These are phyloP conservation scores for Drosophila pseudotalamancana DNA, from an alignment of 2,888 invertebrate species.

Conservation along the genomic window DNA sequence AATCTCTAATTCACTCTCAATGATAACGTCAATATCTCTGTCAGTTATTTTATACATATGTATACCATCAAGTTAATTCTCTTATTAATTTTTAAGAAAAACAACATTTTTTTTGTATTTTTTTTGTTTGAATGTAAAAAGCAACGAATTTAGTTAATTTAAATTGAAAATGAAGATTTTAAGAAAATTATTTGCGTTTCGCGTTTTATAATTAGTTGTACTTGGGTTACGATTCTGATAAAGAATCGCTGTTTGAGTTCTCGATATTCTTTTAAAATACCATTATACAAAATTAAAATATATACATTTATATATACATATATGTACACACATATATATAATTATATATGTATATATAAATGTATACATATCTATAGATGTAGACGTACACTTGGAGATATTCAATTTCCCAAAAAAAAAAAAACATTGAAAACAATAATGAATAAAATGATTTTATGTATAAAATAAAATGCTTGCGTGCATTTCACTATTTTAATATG, in stretches of 20 bases:
- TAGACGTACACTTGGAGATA: too few relatives aligned
- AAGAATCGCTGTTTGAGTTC: background rate
- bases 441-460: conserved; percentile 23
- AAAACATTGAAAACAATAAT: conserved; percentile 6
- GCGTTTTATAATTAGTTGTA: too few relatives aligned
- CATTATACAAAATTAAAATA: background rate
- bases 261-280: background rate
- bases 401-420: too few relatives aligned
- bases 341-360: background rate
- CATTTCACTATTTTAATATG: background rate
- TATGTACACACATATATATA: background rate
- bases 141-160: background rate
- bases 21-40: conserved; percentile 7
- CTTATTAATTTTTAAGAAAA: conserved; percentile 7
- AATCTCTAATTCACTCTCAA: conserved; percentile 1
- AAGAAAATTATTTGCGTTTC: too few relatives aligned
- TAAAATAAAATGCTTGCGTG: conserved; percentile 6
- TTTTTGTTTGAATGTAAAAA: background rate
- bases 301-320: background rate
- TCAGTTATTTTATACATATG: background rate
- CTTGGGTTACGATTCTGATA: too few relatives aligned
- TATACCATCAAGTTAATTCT: conserved; percentile 6
- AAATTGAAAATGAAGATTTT: background rate
- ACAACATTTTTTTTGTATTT: background rate
- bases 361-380: too few relatives aligned